Evolutionary conservation across 2,888 invertebrate species (phyloP).

Genomic region (Meganola albula): DNA sequence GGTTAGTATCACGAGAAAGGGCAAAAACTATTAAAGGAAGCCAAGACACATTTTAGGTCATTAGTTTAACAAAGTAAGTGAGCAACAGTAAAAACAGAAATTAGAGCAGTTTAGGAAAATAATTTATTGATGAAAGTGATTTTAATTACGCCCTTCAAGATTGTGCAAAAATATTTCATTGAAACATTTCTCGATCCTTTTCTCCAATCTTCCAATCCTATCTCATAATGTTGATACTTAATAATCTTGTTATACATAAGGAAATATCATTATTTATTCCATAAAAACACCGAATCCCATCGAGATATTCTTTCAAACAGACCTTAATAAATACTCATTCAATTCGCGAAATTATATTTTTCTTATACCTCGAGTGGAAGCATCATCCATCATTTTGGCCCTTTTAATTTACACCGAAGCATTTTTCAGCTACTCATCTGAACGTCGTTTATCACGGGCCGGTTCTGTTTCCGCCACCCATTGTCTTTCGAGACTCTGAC

Average conservation of each 20-base stretch:
- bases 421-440: constrained; percentile 58
- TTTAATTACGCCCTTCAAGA: no score
- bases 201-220: neutral
- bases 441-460: constrained; percentile 56
- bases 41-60: no score
- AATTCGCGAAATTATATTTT: constrained; percentile 39
- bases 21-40: no score
- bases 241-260: constrained; percentile 16
- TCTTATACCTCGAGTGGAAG: constrained; percentile 26
- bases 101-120: no score
- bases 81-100: no score
- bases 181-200: no score
- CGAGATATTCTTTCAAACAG: constrained; percentile 20
- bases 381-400: constrained; percentile 50
- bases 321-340: constrained; percentile 33
- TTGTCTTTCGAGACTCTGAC: constrained; percentile 55
- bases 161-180: no score
- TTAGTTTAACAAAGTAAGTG: no score
- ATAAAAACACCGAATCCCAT: constrained; percentile 21
- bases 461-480: constrained; percentile 37
- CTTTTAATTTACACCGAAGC: constrained; percentile 56
- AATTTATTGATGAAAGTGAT: no score
- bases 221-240: neutral
- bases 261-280: constrained; percentile 22
- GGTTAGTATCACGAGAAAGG: no score